These are phyloP conservation scores for Drosophila ezoana DNA, from an alignment of 2,888 invertebrate genomes.

Conservation along the genomic window DNA sequence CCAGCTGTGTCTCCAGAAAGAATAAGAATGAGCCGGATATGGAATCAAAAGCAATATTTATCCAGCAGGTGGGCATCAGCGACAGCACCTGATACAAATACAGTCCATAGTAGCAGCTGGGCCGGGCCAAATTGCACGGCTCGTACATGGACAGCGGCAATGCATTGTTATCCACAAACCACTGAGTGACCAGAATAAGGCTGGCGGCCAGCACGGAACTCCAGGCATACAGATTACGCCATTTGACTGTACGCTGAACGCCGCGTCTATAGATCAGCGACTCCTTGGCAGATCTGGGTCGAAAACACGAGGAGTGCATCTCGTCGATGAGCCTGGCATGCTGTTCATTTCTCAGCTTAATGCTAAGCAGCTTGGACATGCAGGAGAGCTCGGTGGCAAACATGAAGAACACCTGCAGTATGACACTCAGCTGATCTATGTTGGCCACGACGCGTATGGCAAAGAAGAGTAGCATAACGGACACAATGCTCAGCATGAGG, in stretches of 20 bases:
- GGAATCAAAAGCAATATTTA: constrained; percentile 78
- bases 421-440: constrained; percentile 57
- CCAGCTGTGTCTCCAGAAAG: constrained; percentile 64
- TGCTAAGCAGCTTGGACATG: constrained; percentile 58
- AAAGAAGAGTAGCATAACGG: constrained; percentile 63
- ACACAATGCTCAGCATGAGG: constrained; percentile 43
- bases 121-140: constrained; percentile 55
- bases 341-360: constrained; percentile 33
- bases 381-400: constrained; percentile 70
- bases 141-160: constrained; percentile 65
- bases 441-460: constrained; percentile 55
- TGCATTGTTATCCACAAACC: constrained; percentile 40
- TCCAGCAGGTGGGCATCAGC: constrained; percentile 57
- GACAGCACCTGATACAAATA: constrained; percentile 60
- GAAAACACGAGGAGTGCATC: constrained; percentile 44
- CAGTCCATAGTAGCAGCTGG: constrained; percentile 49
- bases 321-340: constrained; percentile 37
- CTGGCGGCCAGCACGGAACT: constrained; percentile 50
- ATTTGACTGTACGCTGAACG: constrained; percentile 19
- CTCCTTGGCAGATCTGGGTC: constrained; percentile 42
- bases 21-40: constrained; percentile 55
- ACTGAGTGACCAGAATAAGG: constrained; percentile 51
- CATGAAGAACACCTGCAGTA: constrained; percentile 72
- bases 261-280: constrained; percentile 24
- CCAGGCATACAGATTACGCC: constrained; percentile 58